Evolutionary conservation across 1,140 invertebrate genomes (phyloP).

Genomic region (Mycetomoellerius zeteki): DNA sequence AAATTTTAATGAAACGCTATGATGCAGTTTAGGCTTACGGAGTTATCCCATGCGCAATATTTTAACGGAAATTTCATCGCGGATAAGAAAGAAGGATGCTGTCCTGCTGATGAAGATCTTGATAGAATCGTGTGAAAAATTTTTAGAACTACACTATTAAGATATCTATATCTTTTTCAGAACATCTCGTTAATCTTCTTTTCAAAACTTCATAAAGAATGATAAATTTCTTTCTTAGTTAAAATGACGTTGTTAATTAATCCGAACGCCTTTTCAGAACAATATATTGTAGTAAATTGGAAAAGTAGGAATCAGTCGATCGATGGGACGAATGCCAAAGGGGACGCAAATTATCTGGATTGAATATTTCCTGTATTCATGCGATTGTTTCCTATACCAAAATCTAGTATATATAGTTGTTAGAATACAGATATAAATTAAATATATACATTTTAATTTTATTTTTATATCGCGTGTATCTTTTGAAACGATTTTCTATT

Average conservation of each 20-base stretch:
- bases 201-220: conserved; percentile 9
- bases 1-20: conserved; percentile 41
- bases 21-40: neutral
- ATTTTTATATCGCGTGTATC: neutral
- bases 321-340: conserved; percentile 47
- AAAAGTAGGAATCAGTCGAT: conserved; percentile 39
- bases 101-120: neutral
- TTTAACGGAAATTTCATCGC: conserved; percentile 10
- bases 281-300: conserved; percentile 35
- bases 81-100: neutral
- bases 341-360: conserved; percentile 43
- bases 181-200: neutral
- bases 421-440: neutral
- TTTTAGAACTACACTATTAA: neutral
- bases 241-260: conserved; percentile 60
- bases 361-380: conserved; percentile 50
- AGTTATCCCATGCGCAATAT: conserved; percentile 1
- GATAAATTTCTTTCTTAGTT: conserved; percentile 32
- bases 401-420: neutral
- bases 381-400: conserved; percentile 47
- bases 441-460: conserved; percentile 28
- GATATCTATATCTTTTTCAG: neutral
- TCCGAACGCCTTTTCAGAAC: conserved; percentile 34
- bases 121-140: conserved; percentile 18
- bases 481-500: conserved; percentile 9